Conservation (phyloP, 2,113 vertebrate genomes). For the human (Homo sapiens) region DNA sequence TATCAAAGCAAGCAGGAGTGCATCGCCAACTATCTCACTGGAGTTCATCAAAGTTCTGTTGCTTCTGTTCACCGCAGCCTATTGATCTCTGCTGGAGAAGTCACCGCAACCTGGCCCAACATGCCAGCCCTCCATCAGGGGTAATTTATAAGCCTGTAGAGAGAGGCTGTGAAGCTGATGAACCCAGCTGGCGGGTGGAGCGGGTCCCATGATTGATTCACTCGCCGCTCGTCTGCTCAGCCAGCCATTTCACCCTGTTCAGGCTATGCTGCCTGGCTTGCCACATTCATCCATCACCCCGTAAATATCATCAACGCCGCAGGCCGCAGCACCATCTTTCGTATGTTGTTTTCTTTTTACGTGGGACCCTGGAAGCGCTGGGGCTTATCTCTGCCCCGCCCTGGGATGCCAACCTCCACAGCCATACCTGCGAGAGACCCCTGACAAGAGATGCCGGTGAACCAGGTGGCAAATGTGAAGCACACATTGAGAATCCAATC, state of each 20-base stretch:
- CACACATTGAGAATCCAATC: not conserved
- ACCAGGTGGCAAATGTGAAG: not conserved
- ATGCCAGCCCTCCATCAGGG: conserved; percentile 72
- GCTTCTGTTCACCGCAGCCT: conserved; percentile 63
- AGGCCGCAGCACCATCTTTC: conserved; percentile 64
- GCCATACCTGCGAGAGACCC: not conserved
- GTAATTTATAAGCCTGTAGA: conserved; percentile 79
- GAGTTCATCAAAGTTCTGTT: not conserved
- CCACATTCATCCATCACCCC: conserved; percentile 83
- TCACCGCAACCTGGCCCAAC: conserved; percentile 66
- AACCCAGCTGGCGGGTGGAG: conserved; percentile 78
- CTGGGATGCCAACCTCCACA: not conserved
- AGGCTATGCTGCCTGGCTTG: conserved; percentile 56
- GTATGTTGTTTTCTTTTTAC: conserved; percentile 40
- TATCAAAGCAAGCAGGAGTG: not conserved
- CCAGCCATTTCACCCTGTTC: conserved; percentile 81
- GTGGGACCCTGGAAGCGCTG: conserved; percentile 2
- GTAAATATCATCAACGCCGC: conserved; percentile 82
- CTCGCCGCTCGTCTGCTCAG: conserved; percentile 77
- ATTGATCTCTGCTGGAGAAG: conserved; percentile 80
- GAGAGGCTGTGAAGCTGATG: conserved; percentile 82
- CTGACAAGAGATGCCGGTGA: not conserved
- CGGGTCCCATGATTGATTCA: conserved; percentile 83
- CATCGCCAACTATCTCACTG: not conserved
- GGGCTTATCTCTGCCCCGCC: not conserved